Percentiles rank a stretch among this genome's conserved stretches.
These are phyloP conservation scores for Nasonia vitripennis DNA, from an alignment of 1,140 invertebrate genomes.

Conservation along the genomic window DNA sequence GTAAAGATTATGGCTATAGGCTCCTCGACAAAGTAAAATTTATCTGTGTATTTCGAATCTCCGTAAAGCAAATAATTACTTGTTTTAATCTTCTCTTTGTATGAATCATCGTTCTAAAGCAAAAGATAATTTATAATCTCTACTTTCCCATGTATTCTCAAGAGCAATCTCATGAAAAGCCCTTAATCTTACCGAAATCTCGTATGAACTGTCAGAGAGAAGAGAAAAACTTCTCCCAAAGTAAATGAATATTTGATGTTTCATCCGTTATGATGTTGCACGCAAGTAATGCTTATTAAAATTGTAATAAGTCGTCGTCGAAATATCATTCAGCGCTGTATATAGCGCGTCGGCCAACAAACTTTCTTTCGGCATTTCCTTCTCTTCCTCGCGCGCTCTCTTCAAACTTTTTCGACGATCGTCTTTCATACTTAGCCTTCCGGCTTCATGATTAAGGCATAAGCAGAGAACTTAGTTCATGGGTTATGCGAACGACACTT, in stretches of 20 bases:
- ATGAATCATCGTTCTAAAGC: no score
- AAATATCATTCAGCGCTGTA: background rate
- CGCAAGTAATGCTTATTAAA: conserved; percentile 25
- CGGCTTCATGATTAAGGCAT: conserved; percentile 42
- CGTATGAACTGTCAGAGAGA: background rate
- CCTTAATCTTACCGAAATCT: background rate
- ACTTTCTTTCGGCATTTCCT: background rate
- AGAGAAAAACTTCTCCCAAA: background rate
- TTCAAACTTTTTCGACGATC: conserved; percentile 34
- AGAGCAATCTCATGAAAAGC: background rate
- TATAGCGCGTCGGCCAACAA: background rate
- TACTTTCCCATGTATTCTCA: background rate
- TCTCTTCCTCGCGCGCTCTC: background rate
- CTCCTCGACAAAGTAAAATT: no score
- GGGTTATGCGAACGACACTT: conserved; percentile 37
- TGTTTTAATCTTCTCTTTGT: no score
- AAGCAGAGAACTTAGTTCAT: conserved; percentile 40
- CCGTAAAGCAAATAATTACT: no score
- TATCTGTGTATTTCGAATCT: no score
- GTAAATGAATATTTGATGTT: conserved; percentile 23
- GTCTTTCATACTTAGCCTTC: conserved; percentile 32
- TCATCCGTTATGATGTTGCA: background rate
- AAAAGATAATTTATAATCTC: background rate
- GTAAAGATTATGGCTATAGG: no score
- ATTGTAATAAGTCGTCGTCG: conserved; percentile 30